These are phyloP conservation scores for Galerucella calmariensis DNA, from an alignment of 2,888 invertebrate genomes.

Conservation along the genomic window DNA sequence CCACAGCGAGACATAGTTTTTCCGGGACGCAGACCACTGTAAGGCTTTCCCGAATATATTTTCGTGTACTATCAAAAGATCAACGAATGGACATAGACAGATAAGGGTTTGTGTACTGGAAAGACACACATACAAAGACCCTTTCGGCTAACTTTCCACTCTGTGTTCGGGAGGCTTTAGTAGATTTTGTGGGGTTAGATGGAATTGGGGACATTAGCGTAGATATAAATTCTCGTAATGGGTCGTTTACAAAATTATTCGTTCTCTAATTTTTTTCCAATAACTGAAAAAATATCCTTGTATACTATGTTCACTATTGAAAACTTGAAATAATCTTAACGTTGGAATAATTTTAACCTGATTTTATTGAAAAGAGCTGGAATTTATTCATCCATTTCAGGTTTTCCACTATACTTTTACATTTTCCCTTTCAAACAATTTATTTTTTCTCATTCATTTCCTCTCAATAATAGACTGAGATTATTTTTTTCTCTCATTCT, in stretches of 20 bases:
- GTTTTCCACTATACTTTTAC: conserved; percentile 25
- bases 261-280: too few species aligned
- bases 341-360: background rate
- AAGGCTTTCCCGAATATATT: conserved; percentile 41
- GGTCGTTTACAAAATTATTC: background rate
- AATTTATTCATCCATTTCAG: conserved; percentile 28
- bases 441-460: conserved; percentile 32
- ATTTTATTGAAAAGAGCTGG: conserved; percentile 28
- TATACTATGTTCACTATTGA: background rate
- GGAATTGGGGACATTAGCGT: conserved; percentile 28
- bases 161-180: conserved; percentile 29
- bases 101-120: conserved; percentile 40
- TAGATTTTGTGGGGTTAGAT: conserved; percentile 37
- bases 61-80: conserved; percentile 42
- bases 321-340: background rate
- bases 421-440: conserved; percentile 28
- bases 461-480: conserved; percentile 30
- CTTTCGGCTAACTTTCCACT: conserved; percentile 38
- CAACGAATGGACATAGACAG: conserved; percentile 39
- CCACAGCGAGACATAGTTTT: conserved; percentile 37
- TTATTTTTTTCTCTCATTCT: conserved; percentile 22
- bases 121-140: conserved; percentile 37
- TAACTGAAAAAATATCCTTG: too few species aligned
- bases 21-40: conserved; percentile 35
- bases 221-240: conserved; percentile 2